Percentiles rank a stretch among this genome's conserved stretches.
These are phyloP conservation scores for Polyommatus icarus DNA, from an alignment of 2,888 invertebrate genomes.

Conservation along the genomic window DNA sequence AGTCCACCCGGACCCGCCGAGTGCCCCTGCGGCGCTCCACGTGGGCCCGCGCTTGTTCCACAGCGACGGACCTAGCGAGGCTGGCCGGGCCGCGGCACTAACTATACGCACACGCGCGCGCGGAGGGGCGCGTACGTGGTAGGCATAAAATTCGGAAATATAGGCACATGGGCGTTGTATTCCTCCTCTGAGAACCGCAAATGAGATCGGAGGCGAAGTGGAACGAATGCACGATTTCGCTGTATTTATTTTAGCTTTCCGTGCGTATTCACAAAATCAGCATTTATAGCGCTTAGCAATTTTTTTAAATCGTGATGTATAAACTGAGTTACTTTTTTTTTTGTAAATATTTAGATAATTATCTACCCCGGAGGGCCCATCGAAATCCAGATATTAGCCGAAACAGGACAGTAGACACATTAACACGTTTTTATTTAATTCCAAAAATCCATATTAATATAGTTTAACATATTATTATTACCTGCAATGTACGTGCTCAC, in stretches of 20 bases:
- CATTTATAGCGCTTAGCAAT: slow-evolving; percentile 3
- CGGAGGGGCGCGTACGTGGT: slow-evolving; percentile 53
- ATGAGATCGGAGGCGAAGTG: slow-evolving; percentile 68
- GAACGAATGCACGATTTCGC: slow-evolving; percentile 69
- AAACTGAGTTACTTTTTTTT: neutral
- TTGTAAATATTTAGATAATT: no score
- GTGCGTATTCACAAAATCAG: slow-evolving; percentile 33
- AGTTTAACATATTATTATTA: no score
- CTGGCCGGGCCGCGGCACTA: slow-evolving; percentile 49
- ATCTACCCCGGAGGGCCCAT: no score
- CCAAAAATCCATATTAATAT: no score
- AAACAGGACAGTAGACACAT: no score
- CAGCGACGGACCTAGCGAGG: slow-evolving; percentile 51
- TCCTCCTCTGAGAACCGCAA: slow-evolving; percentile 64
- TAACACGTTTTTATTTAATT: no score
- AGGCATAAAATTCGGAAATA: slow-evolving; percentile 78
- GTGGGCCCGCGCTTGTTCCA: slow-evolving; percentile 42
- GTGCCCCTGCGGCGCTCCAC: slow-evolving; percentile 42
- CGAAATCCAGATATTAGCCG: no score
- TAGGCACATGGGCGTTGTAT: slow-evolving; percentile 61
- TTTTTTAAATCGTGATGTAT: neutral
- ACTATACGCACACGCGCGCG: slow-evolving; percentile 57
- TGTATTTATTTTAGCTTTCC: slow-evolving; percentile 49
- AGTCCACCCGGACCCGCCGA: slow-evolving; percentile 47
- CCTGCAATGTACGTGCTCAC: no score